Evolutionary conservation across 1,140 invertebrate species (phyloP), one percentile per base, ranked within the genome.

Genomic region (Diorhabda sublineata): DNA sequence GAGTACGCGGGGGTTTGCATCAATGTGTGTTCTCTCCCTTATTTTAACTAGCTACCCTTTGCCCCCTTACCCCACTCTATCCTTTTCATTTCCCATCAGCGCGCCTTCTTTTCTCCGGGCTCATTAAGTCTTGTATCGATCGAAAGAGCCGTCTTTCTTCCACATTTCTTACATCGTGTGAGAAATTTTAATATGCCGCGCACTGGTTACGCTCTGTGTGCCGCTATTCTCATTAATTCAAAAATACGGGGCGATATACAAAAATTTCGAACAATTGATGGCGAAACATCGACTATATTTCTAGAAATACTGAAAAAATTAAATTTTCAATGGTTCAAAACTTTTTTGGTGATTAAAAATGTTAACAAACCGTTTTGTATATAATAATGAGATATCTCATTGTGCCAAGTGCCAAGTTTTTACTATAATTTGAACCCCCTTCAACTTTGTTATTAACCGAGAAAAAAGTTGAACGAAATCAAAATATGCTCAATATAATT

Each of bases 121-220:
- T 73, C 72, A 73, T 73, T 73, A 73, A 73, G 72, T 71, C 72
- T 73, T 71, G 69, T 73, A 73, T 73, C 72, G 72, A 73, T 73
- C 72, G 63, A 52, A 52, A 52, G 47, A 57, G 66, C 66, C 61
- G 62, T 67, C 67, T 69, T 73, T 73, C 72, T 71, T 73, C 72
- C 69, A 73, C 72, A 73, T 67, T 73, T 73, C 72, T 73, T 73
- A 72, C 65, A 64, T 63, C 71, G 71, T 72, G 71, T 72, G 71
- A 69, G 71, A 72, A 61, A 69, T 72, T 72, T 72, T 72, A 72
- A 72, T 72, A 72, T 72, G 71, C 71, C 6, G 47, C 59, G 71
- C 71, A 69, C 71, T 69, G 71, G 61, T 43, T 45, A 68, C 69
- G 59, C 59, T 61, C 59, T 43, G 66, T 67, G 68, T 67, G 64